phyloP scores from a whole-genome alignment of 2,888 invertebrate genomes.

The Achlya flavicornis region DNA sequence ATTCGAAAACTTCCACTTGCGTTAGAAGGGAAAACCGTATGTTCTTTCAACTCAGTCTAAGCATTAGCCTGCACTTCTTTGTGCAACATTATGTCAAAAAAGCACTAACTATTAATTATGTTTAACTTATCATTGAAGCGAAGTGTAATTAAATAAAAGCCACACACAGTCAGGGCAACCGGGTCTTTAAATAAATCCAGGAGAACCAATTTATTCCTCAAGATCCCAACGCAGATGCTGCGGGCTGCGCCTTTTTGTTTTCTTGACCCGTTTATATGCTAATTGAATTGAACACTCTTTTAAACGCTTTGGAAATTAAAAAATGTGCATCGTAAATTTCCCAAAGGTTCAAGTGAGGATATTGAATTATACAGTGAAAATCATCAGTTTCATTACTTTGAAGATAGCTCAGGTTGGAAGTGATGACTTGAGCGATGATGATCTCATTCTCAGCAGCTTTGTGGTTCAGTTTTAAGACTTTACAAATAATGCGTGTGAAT shows the following conservation, averaged over 20 bases:
- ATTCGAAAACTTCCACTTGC: too few species aligned
- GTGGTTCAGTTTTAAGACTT: too few species aligned
- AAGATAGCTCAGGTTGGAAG: too few species aligned
- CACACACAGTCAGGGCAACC: background rate
- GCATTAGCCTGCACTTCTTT: too few species aligned
- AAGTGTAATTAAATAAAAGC: background rate
- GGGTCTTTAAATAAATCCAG: slow-evolving; percentile 6
- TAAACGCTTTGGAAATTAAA: slow-evolving; percentile 26
- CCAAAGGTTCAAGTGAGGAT: background rate
- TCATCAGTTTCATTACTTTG: slow-evolving; percentile 2
- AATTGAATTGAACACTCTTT: slow-evolving; percentile 36
- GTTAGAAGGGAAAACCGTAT: too few species aligned
- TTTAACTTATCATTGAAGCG: background rate
- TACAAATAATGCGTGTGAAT: too few species aligned
- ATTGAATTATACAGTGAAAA: background rate
- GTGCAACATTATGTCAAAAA: too few species aligned
- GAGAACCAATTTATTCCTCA: slow-evolving; percentile 4
- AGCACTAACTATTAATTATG: background rate
- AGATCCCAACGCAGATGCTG: slow-evolving; percentile 8
- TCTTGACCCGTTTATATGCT: slow-evolving; percentile 37
- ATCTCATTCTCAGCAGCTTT: too few species aligned
- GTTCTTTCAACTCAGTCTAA: too few species aligned
- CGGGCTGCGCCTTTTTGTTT: slow-evolving; percentile 21
- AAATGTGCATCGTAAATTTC: slow-evolving; percentile 31
- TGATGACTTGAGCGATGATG: too few species aligned